Evolutionary conservation across 2,888 invertebrate species (phyloP).

Genomic region (Helleia helle): DNA sequence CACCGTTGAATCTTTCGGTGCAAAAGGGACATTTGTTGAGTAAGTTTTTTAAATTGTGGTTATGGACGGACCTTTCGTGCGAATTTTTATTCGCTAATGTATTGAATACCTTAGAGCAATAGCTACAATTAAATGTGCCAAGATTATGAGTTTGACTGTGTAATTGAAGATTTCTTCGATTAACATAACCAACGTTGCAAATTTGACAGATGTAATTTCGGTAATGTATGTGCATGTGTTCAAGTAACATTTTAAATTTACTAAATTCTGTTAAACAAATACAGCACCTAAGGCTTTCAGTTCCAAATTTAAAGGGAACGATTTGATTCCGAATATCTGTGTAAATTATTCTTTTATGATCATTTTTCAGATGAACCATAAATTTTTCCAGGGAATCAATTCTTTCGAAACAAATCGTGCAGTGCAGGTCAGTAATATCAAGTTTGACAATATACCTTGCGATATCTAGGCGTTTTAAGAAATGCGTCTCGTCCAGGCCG

Average conservation of each 20-base stretch:
- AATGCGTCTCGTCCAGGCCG: slow-evolving; percentile 22
- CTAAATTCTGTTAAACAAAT: slow-evolving; percentile 26
- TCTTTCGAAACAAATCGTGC: slow-evolving; percentile 29
- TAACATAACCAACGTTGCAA: slow-evolving; percentile 38
- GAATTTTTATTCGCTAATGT: slow-evolving; percentile 22
- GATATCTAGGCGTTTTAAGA: slow-evolving; percentile 27
- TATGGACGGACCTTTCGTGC: slow-evolving; percentile 27
- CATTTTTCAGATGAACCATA: slow-evolving; percentile 29
- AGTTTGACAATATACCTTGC: slow-evolving; percentile 31
- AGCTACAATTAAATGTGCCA: slow-evolving; percentile 25
- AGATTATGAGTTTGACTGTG: slow-evolving; percentile 24
- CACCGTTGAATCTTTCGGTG: slow-evolving; percentile 34
- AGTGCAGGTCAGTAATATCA: slow-evolving; percentile 39
- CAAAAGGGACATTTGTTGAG: slow-evolving; percentile 34
- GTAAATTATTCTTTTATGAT: slow-evolving; percentile 29
- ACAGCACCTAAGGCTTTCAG: slow-evolving; percentile 28
- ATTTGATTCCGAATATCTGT: slow-evolving; percentile 35
- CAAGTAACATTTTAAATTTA: slow-evolving; percentile 27
- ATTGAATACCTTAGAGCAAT: slow-evolving; percentile 25
- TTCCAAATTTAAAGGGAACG: slow-evolving; percentile 37
- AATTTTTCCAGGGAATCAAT: slow-evolving; percentile 28
- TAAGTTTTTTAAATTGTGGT: slow-evolving; percentile 1
- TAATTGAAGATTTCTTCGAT: slow-evolving; percentile 18
- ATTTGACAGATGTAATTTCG: slow-evolving; percentile 39
- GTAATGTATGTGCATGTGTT: slow-evolving; percentile 47